phyloP scores from a whole-genome alignment of 2,888 invertebrate species.

The Chaetogeoica ovagalla region DNA sequence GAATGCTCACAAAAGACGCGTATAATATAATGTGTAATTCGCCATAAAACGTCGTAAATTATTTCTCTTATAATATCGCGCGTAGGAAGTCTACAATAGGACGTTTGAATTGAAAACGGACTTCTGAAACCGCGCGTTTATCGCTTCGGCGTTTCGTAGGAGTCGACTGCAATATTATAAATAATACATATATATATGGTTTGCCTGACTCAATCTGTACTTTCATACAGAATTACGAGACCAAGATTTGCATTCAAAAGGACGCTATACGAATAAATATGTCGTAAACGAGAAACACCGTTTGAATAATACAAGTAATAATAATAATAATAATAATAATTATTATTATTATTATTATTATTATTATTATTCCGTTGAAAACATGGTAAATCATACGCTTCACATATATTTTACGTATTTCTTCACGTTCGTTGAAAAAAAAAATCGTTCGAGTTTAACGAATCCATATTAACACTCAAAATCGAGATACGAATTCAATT shows the following conservation, averaged over 20 bases:
- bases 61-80: constrained; percentile 9
- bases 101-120: constrained; percentile 23
- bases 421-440: too few relatives aligned
- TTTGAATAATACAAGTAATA: not conserved
- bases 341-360: too few relatives aligned
- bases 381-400: too few relatives aligned
- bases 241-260: constrained; percentile 15
- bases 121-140: constrained; percentile 31
- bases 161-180: constrained; percentile 28
- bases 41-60: not conserved
- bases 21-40: not conserved
- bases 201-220: not conserved
- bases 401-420: too few relatives aligned
- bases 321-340: too few relatives aligned
- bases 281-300: not conserved
- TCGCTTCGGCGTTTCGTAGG: constrained; percentile 12
- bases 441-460: too few relatives aligned
- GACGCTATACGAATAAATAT: not conserved
- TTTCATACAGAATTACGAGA: not conserved
- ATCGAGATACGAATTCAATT: too few relatives aligned
- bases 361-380: too few relatives aligned
- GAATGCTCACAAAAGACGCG: not conserved
- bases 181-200: constrained; percentile 8
- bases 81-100: constrained; percentile 27
- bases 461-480: too few relatives aligned